phyloP scores from a whole-genome alignment of 2,797 vertebrate genomes.

The Gila robusta region DNA sequence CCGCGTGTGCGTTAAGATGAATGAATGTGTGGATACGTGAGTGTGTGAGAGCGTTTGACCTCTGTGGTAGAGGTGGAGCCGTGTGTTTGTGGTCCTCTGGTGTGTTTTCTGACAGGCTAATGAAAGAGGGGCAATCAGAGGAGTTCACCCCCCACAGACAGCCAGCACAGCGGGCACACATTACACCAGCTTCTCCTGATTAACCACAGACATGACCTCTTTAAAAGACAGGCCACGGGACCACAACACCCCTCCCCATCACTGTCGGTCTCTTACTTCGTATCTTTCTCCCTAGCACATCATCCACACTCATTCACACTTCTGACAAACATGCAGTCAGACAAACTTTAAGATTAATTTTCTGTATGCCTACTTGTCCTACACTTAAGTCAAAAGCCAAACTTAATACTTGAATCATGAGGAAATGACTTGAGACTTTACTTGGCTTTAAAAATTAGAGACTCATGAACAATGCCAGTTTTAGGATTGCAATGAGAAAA shows the following conservation, averaged over 20 bases:
- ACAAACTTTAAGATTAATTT: not conserved
- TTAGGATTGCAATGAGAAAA: not conserved
- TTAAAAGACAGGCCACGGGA: constrained; percentile 44
- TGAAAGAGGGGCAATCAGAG: constrained; percentile 69
- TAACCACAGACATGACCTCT: constrained; percentile 65
- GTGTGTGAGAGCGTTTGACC: constrained; percentile 55
- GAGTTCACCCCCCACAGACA: constrained; percentile 53
- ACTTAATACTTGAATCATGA: not conserved
- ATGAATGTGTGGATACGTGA: constrained; percentile 27
- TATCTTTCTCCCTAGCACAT: not conserved
- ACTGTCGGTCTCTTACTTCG: constrained; percentile 13
- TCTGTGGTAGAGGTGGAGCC: constrained; percentile 56
- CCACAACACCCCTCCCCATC: constrained; percentile 16
- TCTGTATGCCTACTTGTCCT: not conserved
- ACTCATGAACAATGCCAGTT: not conserved
- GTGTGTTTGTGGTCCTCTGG: constrained; percentile 57
- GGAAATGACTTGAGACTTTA: not conserved
- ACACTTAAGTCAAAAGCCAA: not conserved
- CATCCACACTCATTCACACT: not conserved
- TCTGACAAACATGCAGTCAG: not conserved
- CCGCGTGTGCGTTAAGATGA: not conserved
- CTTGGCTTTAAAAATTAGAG: not conserved
- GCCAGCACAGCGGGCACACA: constrained; percentile 58
- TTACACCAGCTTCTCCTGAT: constrained; percentile 62
- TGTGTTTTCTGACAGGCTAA: constrained; percentile 65